Base-by-base conservation (phyloP, 2,888 invertebrate genomes). In the Sinhomidia bicolor region DNA sequence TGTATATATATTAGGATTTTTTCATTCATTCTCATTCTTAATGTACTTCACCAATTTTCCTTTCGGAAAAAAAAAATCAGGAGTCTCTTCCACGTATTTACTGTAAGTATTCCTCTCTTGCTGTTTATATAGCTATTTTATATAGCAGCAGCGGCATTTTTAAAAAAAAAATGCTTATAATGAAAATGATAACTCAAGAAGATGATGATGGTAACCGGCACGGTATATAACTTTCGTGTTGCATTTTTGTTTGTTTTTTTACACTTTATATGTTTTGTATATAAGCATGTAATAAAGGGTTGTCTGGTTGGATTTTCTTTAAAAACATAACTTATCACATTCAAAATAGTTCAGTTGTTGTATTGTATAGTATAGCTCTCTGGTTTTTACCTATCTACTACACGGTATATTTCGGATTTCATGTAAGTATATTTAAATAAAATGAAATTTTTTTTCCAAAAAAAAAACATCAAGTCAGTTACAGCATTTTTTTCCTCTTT, bases 281-380 rank as follows among this genome's bases (percentile, higher is more conserved):
- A 23, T 60, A 84, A 84, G 84, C 84, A 57, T 36, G 74, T 84
- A 84, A 78, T 14, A 84, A 74, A 84, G 84, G 57, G 74, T 57
- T 84, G 51, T 60, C 20, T 74, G 51, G 41, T 62, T 47, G 54
- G 54, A 51, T 76, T 44, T 36, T 80, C 17, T 29, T 51, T 36
- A 80, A 82, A 68, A 47, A 85, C 85, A 32, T 84, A 62, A 76
- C 78, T 85, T 79, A 85, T 85, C 85, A 85, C 85, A 85, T 85
- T 85, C 85, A 85, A 85, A 85, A 79, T 85, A 85, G 85, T 85
- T 85, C 85, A 85, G 79, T 85, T 76, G 47, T 54, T 54, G 85
- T 85, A 85, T 85, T 85, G 85, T 85, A 54, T 85, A 79, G 36
- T 85, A 85, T 79, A 85, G 85, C 85, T 85, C 85, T 78, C 85